Evolutionary conservation across 1,140 invertebrate genomes (phyloP).

Genomic region (Drosophila melanogaster): DNA sequence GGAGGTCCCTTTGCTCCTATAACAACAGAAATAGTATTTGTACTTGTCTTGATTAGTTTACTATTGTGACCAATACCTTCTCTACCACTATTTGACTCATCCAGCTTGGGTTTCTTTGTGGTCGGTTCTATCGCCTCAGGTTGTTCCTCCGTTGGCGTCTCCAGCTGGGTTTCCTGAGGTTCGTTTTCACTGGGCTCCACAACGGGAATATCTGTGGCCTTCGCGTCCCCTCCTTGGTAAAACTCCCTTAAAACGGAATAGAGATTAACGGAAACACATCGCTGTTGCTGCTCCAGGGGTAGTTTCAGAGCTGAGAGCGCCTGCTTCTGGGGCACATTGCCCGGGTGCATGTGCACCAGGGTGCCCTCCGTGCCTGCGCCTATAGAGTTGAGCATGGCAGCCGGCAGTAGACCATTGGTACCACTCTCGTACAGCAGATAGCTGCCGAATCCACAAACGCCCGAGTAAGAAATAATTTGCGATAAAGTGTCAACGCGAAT

Average conservation of each 20-base stretch:
- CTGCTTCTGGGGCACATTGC: slow-evolving; percentile 91
- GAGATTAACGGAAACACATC: slow-evolving; percentile 89
- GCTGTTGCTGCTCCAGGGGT: slow-evolving; percentile 87
- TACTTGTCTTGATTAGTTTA: too few relatives aligned
- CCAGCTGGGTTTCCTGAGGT: slow-evolving; percentile 1
- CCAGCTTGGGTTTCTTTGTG: slow-evolving; percentile 81
- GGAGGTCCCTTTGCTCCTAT: slow-evolving; percentile 19
- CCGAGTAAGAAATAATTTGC: slow-evolving; percentile 92
- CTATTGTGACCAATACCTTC: not conserved
- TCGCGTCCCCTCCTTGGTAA: slow-evolving; percentile 83
- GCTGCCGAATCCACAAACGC: slow-evolving; percentile 91
- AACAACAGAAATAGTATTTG: not conserved
- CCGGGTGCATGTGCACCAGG: slow-evolving; percentile 91
- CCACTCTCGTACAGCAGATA: slow-evolving; percentile 95
- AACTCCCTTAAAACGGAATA: slow-evolving; percentile 89
- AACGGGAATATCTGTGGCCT: not conserved
- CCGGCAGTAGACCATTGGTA: slow-evolving; percentile 92
- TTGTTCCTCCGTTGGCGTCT: slow-evolving; percentile 53
- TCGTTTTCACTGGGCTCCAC: not conserved
- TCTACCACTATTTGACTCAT: slow-evolving; percentile 35
- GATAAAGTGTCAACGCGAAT: slow-evolving; percentile 94
- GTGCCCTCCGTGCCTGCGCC: slow-evolving; percentile 87
- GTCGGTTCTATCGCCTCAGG: slow-evolving; percentile 57
- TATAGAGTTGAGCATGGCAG: slow-evolving; percentile 91
- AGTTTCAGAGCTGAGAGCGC: slow-evolving; percentile 92